Percentiles rank a stretch among this genome's conserved stretches.
Conservation (phyloP, 2,888 invertebrate species). For the Aporophyla nigra region DNA sequence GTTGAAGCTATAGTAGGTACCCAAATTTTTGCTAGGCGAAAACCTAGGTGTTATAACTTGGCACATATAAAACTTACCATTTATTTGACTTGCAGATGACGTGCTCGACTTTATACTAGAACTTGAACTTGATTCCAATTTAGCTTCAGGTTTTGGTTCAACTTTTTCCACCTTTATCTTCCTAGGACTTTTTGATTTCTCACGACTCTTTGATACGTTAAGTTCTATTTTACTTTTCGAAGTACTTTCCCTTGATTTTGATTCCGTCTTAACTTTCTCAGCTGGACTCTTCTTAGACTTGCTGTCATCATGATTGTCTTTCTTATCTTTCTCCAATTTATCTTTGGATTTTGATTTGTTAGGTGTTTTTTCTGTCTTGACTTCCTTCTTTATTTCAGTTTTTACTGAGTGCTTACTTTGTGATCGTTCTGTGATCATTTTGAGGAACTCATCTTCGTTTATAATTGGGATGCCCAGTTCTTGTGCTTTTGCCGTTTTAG, state of each 20-base stretch:
- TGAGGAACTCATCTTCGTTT: slow-evolving; percentile 95
- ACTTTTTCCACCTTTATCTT: slow-evolving; percentile 62
- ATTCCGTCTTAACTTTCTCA: slow-evolving; percentile 51
- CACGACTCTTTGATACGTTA: slow-evolving; percentile 53
- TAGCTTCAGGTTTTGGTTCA: slow-evolving; percentile 51
- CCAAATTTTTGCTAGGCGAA: too few relatives aligned
- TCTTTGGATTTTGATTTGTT: slow-evolving; percentile 60
- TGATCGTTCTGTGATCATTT: slow-evolving; percentile 92
- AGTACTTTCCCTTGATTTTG: slow-evolving; percentile 44
- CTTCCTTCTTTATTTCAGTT: slow-evolving; percentile 59
- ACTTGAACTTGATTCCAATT: slow-evolving; percentile 59
- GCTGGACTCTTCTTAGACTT: slow-evolving; percentile 58
- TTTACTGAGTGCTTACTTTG: slow-evolving; percentile 57
- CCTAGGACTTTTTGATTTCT: slow-evolving; percentile 64
- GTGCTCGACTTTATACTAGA: slow-evolving; percentile 34
- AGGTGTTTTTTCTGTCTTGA: slow-evolving; percentile 69
- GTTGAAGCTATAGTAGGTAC: too few relatives aligned
- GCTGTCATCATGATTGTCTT: slow-evolving; percentile 63
- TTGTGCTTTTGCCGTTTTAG: slow-evolving; percentile 95
- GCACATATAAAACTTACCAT: slow-evolving; percentile 33
- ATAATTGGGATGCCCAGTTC: slow-evolving; percentile 93
- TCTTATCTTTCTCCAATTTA: slow-evolving; percentile 63
- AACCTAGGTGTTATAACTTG: background rate
- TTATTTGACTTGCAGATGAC: slow-evolving; percentile 27
- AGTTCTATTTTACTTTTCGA: slow-evolving; percentile 55